Base-by-base conservation (phyloP, 2,888 invertebrate species). In the Mythimna pallens region DNA sequence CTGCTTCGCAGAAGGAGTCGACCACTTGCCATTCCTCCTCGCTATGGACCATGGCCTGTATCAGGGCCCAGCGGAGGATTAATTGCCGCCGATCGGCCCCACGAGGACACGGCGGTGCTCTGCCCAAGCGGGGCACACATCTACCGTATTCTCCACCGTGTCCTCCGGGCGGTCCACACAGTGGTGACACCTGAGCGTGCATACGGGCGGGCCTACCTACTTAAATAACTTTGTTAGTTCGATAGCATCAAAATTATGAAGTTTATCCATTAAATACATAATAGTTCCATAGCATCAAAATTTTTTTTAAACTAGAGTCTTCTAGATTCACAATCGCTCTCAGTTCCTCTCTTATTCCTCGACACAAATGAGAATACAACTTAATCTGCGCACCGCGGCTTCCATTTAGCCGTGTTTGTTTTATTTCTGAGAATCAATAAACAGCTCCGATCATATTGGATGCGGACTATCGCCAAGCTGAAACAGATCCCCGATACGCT, bases 361-460 rank as follows among this genome's bases (percentile, higher is more conserved):
- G 62, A 54, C 58, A 62, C 70, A 84, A 87, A 89, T 84, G 87
- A 87, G 88, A 83, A 90, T 90, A 93, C 90, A 91, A 89, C 87
- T 93, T 91, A 92, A 93, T 93, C 92, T 88, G 89, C 89, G 77
- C 79, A 73, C 84, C 80, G 79, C 86, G 85, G 92, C 89, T 92
- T 86, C 93, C 92, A 92, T 91, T 92, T 91, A 91, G 88, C 70
- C 80, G 81, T 83, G 85, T 81, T 91, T 88, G 90, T 91, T 87
- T 92, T 92, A 90, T 90, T 92, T 91, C 86, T 87, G 72, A 80
- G 89, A 91, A 90, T 91, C 90, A 91, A 91, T 91, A 89, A 90
- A 86, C 73, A 76, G 74, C 66, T 82, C 81, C 83, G 85, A 83
- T 79, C 83, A 83, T 78, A 81, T 76, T 77, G 78, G 67, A 69